Percentiles rank a stretch among this genome's conserved stretches.
Evolutionary conservation across 2,888 invertebrate species (phyloP).

Genomic region (Hydrotaea cyrtoneurina): DNA sequence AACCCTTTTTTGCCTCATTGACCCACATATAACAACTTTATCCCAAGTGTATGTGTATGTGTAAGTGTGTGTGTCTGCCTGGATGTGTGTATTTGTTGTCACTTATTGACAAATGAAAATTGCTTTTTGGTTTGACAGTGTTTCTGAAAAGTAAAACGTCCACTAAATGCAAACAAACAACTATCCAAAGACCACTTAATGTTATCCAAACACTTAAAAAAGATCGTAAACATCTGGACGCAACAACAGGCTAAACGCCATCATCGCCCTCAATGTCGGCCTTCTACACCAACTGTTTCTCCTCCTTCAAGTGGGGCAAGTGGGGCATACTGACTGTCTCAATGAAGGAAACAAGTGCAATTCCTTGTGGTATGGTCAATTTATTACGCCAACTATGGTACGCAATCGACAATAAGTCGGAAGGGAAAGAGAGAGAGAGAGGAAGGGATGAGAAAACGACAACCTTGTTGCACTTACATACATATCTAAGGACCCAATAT

Average conservation of each 20-base stretch:
- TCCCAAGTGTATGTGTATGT: too few relatives aligned
- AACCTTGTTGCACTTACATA: background rate
- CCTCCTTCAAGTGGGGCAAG: too few relatives aligned
- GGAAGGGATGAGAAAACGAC: background rate
- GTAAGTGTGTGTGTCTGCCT: background rate
- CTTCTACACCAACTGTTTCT: too few relatives aligned
- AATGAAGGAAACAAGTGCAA: background rate
- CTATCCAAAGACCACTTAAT: slow-evolving; percentile 20
- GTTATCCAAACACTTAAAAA: slow-evolving; percentile 21
- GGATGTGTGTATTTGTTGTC: background rate
- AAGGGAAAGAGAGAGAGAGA: background rate
- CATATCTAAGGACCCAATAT: background rate
- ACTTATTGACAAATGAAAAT: slow-evolving; percentile 26
- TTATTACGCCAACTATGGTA: background rate
- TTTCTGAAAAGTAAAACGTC: background rate
- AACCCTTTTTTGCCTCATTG: too few relatives aligned
- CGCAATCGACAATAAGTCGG: background rate
- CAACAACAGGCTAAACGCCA: background rate
- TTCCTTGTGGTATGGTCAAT: slow-evolving; percentile 19
- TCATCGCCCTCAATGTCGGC: background rate
- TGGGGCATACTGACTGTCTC: too few relatives aligned
- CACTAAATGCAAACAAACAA: background rate
- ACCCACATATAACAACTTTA: too few relatives aligned
- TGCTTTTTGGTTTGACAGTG: slow-evolving; percentile 14
- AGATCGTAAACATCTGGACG: slow-evolving; percentile 2